phyloP scores from a whole-genome alignment of 1,140 invertebrate species.

The Archivesica marissinica region DNA sequence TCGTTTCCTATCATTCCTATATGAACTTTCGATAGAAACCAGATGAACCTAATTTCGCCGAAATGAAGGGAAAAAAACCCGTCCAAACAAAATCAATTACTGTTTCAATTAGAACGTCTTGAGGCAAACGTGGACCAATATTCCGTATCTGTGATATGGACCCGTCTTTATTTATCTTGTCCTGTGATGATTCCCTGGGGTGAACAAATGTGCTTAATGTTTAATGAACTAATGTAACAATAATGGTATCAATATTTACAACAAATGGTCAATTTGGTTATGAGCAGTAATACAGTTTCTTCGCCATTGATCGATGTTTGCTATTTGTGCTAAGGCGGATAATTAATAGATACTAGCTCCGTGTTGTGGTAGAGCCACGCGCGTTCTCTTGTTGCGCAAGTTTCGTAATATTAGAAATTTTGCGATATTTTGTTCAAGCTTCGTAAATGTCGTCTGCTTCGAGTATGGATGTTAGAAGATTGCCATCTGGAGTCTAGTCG shows the following conservation, averaged over 20 bases:
- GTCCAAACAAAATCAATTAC: not conserved
- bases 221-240: constrained; percentile 52
- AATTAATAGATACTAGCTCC: constrained; percentile 18
- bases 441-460: not conserved
- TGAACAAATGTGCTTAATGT: constrained; percentile 33
- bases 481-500: not conserved
- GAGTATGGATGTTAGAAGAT: not conserved
- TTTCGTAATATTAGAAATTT: constrained; percentile 6
- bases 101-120: constrained; percentile 4
- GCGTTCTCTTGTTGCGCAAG: not conserved
- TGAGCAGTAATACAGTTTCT: constrained; percentile 3
- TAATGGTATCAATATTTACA: constrained; percentile 49
- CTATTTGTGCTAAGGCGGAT: constrained; percentile 17
- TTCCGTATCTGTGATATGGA: not conserved
- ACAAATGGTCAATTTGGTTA: constrained; percentile 48
- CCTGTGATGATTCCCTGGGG: constrained; percentile 15
- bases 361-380: not conserved
- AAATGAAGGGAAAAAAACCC: not conserved
- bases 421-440: not conserved
- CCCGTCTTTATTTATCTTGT: constrained; percentile 29
- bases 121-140: not conserved
- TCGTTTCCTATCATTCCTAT: not conserved
- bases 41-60: not conserved
- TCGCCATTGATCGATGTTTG: not conserved
- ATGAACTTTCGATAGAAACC: not conserved